Evolutionary conservation across 2,797 vertebrate genomes (phyloP).

Genomic region (Cyclopterus lumpus): DNA sequence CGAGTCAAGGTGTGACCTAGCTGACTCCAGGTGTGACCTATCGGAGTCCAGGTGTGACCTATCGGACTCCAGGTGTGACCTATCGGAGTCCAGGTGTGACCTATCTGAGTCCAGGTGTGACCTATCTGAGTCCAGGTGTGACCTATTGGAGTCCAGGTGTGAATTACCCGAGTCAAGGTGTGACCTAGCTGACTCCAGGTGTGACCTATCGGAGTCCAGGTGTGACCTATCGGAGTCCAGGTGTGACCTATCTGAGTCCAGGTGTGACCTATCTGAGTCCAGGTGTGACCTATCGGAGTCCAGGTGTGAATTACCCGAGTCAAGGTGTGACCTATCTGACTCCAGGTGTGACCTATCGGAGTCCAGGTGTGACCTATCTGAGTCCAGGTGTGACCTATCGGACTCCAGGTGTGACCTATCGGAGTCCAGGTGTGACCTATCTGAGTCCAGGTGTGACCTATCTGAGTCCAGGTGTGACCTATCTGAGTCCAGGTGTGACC

Average conservation of each 20-base stretch:
- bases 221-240: neutral
- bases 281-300: too few species aligned
- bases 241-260: neutral
- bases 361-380: neutral
- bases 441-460: neutral
- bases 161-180: neutral
- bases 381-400: neutral
- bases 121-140: too few species aligned
- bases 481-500: neutral
- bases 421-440: too few species aligned
- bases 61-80: too few species aligned
- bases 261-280: neutral
- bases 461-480: neutral
- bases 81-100: too few species aligned
- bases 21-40: too few species aligned
- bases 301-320: neutral
- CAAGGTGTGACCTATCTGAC: neutral
- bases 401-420: neutral
- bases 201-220: neutral
- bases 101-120: too few species aligned
- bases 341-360: neutral
- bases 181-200: neutral
- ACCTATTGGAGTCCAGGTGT: too few species aligned
- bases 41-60: too few species aligned
- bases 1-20: too few species aligned